phyloP scores from a whole-genome alignment of 2,797 vertebrate species.

The Notamacropus eugenii region DNA sequence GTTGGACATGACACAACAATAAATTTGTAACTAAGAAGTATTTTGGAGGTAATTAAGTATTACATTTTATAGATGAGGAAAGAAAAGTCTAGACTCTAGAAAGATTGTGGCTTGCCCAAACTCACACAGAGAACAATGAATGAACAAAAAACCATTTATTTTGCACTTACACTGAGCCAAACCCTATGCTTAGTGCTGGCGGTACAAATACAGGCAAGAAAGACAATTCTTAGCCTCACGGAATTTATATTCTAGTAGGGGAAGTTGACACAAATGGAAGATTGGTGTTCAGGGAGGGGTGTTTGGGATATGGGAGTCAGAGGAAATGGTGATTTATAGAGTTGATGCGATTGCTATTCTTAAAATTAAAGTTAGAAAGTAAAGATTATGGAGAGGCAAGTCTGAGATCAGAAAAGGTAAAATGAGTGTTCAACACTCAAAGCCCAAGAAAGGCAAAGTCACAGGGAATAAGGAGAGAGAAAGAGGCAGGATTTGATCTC shows the following conservation, averaged over 20 bases:
- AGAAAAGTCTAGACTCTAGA: neutral
- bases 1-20: neutral
- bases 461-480: neutral
- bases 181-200: no score
- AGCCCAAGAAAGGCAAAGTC: neutral
- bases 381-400: neutral
- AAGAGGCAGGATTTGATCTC: neutral
- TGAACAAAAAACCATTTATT: neutral
- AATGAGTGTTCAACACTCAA: neutral
- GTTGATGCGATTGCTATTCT: neutral
- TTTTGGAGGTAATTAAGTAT: neutral
- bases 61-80: neutral
- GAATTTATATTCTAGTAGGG: neutral
- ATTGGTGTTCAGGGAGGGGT: neutral
- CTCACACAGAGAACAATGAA: neutral
- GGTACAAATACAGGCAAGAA: neutral
- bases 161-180: neutral
- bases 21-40: neutral
- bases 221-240: neutral
- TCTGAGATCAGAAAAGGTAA: neutral
- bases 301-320: neutral
- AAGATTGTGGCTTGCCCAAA: constrained; percentile 6
- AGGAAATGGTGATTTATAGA: neutral
- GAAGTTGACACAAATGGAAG: neutral
- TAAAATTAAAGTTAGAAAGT: neutral